Evolutionary conservation across 2,797 vertebrate species (phyloP).

Genomic region (Melanotaenia nigrans): DNA sequence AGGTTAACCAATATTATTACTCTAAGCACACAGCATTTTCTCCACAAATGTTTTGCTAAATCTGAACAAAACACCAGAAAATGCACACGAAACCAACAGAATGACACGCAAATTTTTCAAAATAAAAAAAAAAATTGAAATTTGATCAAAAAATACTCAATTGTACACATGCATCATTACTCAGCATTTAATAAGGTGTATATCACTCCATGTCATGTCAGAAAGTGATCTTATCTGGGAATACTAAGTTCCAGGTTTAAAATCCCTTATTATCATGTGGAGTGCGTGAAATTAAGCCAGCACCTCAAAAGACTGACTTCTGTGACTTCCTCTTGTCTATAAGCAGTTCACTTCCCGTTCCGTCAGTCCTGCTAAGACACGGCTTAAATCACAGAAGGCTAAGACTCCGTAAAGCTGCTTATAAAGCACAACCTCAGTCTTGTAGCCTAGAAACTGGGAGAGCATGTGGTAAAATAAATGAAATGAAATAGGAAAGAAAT

Average conservation of each 20-base stretch:
- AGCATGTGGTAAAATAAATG: background rate
- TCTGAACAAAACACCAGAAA: background rate
- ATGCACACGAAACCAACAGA: background rate
- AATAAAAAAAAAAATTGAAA: no score
- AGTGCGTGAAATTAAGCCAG: background rate
- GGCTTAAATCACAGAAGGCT: constrained; percentile 39
- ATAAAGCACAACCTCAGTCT: constrained; percentile 23
- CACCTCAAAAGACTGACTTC: background rate
- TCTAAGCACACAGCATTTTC: background rate
- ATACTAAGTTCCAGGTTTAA: background rate
- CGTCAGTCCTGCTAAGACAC: background rate
- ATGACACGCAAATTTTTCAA: background rate
- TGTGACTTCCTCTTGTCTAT: background rate
- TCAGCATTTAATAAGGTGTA: background rate
- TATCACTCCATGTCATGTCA: background rate
- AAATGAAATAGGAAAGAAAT: no score
- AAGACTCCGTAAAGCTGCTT: constrained; percentile 29
- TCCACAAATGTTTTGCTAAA: background rate
- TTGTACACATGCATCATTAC: no score
- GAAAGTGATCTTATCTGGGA: background rate
- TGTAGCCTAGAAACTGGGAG: background rate
- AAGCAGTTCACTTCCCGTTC: constrained; percentile 3
- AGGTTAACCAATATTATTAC: no score
- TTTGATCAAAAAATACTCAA: no score
- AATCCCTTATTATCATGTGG: background rate